A percentile compares a stretch with the other conserved stretches of the same genome.
Conservation (phyloP, 2,797 vertebrate species). For the Sardinella longiceps region DNA sequence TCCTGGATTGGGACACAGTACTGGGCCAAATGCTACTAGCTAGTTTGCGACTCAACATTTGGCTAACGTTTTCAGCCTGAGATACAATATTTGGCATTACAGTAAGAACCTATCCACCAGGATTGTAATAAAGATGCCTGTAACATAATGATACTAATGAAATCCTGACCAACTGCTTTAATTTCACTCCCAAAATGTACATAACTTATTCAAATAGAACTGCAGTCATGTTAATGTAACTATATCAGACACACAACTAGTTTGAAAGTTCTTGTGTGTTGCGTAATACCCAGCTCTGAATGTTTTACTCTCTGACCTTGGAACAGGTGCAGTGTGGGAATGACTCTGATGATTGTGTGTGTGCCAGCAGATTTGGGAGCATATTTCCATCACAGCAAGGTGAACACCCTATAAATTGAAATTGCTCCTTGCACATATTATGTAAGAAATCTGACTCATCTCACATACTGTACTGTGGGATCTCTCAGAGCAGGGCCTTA, state of each 20-base stretch:
- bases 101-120: too few species aligned
- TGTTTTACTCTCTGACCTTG: neutral
- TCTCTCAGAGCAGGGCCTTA: neutral
- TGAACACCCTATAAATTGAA: neutral
- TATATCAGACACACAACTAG: neutral
- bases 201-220: neutral
- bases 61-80: too few species aligned
- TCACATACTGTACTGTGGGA: neutral
- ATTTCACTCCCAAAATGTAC: neutral
- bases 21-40: neutral
- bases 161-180: too few species aligned
- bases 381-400: slow-evolving; percentile 1
- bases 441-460: neutral
- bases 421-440: neutral
- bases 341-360: neutral
- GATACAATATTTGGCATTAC: too few species aligned
- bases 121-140: too few species aligned
- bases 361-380: neutral
- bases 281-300: neutral
- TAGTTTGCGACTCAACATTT: neutral
- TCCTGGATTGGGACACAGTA: neutral
- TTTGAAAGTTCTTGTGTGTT: neutral
- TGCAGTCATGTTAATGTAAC: neutral
- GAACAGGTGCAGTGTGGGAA: neutral
- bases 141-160: too few species aligned